Conservation (phyloP, 2,113 vertebrate genomes). For the Cololabis saira region DNA sequence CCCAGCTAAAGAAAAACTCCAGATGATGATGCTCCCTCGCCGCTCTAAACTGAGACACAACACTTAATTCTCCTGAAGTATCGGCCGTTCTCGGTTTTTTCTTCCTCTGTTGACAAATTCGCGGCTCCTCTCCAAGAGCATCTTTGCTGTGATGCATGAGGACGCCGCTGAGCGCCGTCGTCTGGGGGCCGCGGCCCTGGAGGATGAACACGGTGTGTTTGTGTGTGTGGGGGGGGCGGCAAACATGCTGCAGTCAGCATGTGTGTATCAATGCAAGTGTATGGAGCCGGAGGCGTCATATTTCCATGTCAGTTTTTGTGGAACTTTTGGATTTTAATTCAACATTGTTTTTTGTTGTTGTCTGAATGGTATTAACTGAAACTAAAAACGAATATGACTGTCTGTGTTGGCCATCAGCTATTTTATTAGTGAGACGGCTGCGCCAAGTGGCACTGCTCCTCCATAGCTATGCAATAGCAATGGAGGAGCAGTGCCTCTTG, state of each 20-base stretch:
- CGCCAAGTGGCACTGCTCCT: too few species aligned
- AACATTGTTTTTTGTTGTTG: too few species aligned
- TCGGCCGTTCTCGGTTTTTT: conserved; percentile 80
- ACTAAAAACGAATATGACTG: too few species aligned
- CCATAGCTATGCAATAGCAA: too few species aligned
- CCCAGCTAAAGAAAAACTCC: conserved; percentile 62
- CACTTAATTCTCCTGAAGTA: conserved; percentile 98
- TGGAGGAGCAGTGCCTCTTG: too few species aligned
- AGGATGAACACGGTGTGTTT: conserved; percentile 83
- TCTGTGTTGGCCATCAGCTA: too few species aligned
- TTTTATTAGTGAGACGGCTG: too few species aligned
- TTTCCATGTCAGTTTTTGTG: too few species aligned
- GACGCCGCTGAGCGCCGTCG: conserved; percentile 79
- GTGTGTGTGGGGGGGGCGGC: conserved; percentile 84
- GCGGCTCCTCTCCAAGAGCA: conserved; percentile 81
- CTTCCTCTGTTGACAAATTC: conserved; percentile 88
- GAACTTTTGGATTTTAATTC: too few species aligned
- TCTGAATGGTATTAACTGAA: too few species aligned
- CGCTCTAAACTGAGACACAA: conserved; percentile 84
- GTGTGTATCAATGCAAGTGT: conserved; percentile 24
- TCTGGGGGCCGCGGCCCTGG: conserved; percentile 88
- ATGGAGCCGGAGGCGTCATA: neutral
- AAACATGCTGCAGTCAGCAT: conserved; percentile 86
- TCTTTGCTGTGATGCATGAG: conserved; percentile 90
- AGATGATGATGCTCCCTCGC: conserved; percentile 59